Evolutionary conservation across 2,888 invertebrate species (phyloP).

Genomic region (Clunio marinus): DNA sequence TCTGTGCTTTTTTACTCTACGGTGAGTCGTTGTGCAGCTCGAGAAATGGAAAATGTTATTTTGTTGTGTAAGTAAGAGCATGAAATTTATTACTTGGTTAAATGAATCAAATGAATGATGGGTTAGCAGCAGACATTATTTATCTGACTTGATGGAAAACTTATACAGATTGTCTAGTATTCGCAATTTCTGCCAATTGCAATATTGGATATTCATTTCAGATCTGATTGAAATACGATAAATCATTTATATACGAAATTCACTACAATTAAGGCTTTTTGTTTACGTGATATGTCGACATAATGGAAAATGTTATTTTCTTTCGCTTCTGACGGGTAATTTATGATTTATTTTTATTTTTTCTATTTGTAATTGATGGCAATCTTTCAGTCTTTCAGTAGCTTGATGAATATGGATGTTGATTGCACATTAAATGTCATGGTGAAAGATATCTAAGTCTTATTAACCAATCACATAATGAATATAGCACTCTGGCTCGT

Average conservation of each 20-base stretch:
- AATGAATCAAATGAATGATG: conserved; percentile 34
- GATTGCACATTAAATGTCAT: no score
- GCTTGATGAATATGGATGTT: no score
- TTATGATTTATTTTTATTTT: neutral
- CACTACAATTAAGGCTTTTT: neutral
- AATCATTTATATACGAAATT: conserved; percentile 11
- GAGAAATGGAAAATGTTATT: conserved; percentile 11
- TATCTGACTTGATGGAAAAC: neutral
- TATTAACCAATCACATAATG: no score
- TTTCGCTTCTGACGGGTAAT: no score
- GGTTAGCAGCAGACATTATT: neutral
- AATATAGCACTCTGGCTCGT: no score
- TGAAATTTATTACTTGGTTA: conserved; percentile 23
- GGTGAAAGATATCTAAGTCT: no score
- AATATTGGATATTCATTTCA: neutral
- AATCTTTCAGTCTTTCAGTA: neutral
- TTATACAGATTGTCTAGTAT: no score
- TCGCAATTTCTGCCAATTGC: conserved; percentile 3
- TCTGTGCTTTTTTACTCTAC: no score
- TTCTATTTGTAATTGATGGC: neutral
- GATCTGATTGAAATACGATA: conserved; percentile 30
- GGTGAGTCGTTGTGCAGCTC: no score
- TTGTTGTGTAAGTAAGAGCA: conserved; percentile 12
- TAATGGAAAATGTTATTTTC: no score
- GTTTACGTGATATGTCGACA: neutral